Conservation (phyloP, 2,113 vertebrate species). For the Chloroceryle aenea region DNA sequence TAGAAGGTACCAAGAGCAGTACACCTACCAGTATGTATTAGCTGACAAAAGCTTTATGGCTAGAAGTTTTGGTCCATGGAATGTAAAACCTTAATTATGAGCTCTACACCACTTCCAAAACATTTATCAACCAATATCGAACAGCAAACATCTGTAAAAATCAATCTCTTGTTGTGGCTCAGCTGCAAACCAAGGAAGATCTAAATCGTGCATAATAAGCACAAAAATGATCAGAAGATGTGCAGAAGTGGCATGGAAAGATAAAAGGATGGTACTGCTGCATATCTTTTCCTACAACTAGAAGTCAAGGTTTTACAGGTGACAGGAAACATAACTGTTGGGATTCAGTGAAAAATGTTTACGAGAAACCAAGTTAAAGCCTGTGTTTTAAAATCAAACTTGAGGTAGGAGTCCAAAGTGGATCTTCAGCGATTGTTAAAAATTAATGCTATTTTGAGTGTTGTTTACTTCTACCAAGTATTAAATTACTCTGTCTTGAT, state of each 20-base stretch:
- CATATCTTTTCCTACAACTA: not conserved
- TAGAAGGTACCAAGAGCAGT: not conserved
- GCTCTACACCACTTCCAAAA: conserved; percentile 22
- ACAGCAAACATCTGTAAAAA: conserved; percentile 52
- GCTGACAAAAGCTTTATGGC: conserved; percentile 2
- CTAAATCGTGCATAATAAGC: conserved; percentile 40
- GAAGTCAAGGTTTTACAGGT: not conserved
- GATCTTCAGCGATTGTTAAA: not conserved
- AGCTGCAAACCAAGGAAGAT: conserved; percentile 34
- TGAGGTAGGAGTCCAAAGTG: not conserved
- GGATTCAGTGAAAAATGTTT: not conserved
- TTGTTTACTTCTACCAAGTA: not conserved
- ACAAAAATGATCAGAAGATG: conserved; percentile 38
- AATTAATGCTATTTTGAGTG: not conserved
- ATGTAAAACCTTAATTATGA: conserved; percentile 41
- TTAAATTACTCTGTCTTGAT: not conserved
- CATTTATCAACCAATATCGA: conserved; percentile 48
- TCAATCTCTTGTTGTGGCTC: conserved; percentile 36
- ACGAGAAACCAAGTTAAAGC: not conserved
- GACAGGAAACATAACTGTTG: not conserved
- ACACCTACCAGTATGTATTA: not conserved
- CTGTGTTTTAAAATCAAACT: not conserved
- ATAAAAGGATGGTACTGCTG: not conserved
- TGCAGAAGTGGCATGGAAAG: conserved; percentile 16
- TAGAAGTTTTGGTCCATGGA: not conserved